Evolutionary conservation across 2,888 invertebrate genomes (phyloP), one percentile per base, ranked within the genome.

Genomic region (Lepidocyrtinus sp.): DNA sequence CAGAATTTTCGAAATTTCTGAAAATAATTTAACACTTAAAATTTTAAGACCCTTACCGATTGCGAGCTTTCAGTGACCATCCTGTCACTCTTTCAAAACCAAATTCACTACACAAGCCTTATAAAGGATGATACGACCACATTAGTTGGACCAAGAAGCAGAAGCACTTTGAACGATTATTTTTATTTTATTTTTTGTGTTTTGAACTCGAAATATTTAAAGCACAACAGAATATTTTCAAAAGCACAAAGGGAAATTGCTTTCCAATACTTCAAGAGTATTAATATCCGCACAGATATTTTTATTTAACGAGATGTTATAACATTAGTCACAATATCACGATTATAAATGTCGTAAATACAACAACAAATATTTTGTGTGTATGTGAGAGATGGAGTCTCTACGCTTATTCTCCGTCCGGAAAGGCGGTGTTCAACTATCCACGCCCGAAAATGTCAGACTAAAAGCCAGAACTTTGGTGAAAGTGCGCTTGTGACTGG

Each of bases 391-490:
- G n/a, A 64, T 22, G 22, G 15, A 59, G 55, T 64, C 15, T 59
- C 45, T 75, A 62, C 68, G 74, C 75, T 36, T 36, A 36, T 46
- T 67, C 72, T 55, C 59, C 22, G 69, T 76, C 73, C 24, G 77
- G 65, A 79, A 71, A 82, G 79, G 75, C 75, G 75, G 82, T 79
- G 82, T 78, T 74, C 74, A 69, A 75, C 78, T 68, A 83, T 86
- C 86, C 86, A 86, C 86, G 85, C 86, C 86, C 86, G 86, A 86
- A 86, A 86, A 86, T 86, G 86, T 86, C 86, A 86, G 86, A 84
- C 85, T 79, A 72, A 75, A 72, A 81, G 70, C 79, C 36, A 80
- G 71, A 63, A 81, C 65, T 75, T 72, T 75, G 70, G 83, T 77
- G 83, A 82, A 80, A 80, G 82, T 76, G 76, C 78, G 82, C 76